Percentiles rank a stretch among this genome's conserved stretches.
Conservation (phyloP, 1,140 invertebrate species). For the Trinorchestia longiramus region DNA sequence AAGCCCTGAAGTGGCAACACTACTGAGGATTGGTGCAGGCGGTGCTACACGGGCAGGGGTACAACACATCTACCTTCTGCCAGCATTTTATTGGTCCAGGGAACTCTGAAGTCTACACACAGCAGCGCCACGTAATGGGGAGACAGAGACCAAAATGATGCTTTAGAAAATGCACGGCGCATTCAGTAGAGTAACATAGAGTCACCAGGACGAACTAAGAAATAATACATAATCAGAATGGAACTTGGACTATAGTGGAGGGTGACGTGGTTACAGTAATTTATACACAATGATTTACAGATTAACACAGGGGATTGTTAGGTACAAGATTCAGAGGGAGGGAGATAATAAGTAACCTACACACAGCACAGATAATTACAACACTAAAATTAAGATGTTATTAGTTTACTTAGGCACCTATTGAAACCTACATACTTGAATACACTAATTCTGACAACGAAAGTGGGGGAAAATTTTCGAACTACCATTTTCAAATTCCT, state of each 20-base stretch:
- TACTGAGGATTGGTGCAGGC: not conserved
- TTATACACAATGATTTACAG: not conserved
- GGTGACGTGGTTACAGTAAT: not conserved
- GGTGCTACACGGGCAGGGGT: not conserved
- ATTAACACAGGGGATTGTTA: not conserved
- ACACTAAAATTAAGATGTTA: not conserved
- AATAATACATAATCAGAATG: not conserved
- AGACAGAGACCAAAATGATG: not conserved
- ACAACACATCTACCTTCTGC: slow-evolving; percentile 40
- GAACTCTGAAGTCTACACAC: slow-evolving; percentile 48
- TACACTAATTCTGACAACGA: not conserved
- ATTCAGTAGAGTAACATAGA: not conserved
- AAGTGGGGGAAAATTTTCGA: not conserved
- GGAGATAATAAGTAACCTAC: not conserved
- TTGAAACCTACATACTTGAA: not conserved
- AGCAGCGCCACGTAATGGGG: slow-evolving; percentile 29
- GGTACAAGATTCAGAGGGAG: not conserved
- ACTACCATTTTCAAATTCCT: not conserved
- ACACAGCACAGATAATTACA: not conserved
- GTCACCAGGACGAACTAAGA: not conserved
- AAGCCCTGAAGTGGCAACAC: not conserved
- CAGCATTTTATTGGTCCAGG: slow-evolving; percentile 51
- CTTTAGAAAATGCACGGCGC: slow-evolving; percentile 6
- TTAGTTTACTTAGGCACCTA: not conserved
- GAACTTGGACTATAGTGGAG: not conserved